phyloP scores from a whole-genome alignment of 2,888 invertebrate species.

The Tenthredo mesomela region DNA sequence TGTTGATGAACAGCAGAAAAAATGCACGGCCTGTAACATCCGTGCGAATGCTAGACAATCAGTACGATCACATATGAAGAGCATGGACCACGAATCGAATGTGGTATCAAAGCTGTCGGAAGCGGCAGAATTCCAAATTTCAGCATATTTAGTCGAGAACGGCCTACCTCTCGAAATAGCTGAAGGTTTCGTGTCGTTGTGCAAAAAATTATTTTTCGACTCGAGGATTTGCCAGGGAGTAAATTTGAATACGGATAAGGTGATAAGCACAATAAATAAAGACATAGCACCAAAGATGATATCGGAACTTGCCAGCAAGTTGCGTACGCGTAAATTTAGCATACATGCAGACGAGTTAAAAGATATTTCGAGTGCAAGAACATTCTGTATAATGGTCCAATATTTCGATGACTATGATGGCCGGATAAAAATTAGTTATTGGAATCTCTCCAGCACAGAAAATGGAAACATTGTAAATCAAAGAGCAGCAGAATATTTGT shows the following conservation, averaged over 20 bases:
- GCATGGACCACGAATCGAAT: too few species aligned
- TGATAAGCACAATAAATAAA: conserved; percentile 60
- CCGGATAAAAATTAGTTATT: conserved; percentile 58
- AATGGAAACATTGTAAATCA: conserved; percentile 41
- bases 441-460: conserved; percentile 58
- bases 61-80: too few species aligned
- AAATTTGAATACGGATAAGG: conserved; percentile 62
- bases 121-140: too few species aligned
- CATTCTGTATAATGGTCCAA: conserved; percentile 59
- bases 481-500: conserved; percentile 57
- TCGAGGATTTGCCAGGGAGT: conserved; percentile 62
- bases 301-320: conserved; percentile 59
- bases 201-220: conserved; percentile 64
- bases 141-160: too few species aligned
- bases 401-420: conserved; percentile 53
- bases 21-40: conserved; percentile 10
- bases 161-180: too few species aligned
- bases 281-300: conserved; percentile 63
- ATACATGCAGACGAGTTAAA: conserved; percentile 65
- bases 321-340: conserved; percentile 62
- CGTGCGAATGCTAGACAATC: too few species aligned
- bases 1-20: neutral
- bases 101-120: too few species aligned
- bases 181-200: too few species aligned
- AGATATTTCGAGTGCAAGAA: conserved; percentile 60